Evolutionary conservation across 2,888 invertebrate species (phyloP), one percentile per base, ranked within the genome.

Genomic region (Acrocyrtus sp.): DNA sequence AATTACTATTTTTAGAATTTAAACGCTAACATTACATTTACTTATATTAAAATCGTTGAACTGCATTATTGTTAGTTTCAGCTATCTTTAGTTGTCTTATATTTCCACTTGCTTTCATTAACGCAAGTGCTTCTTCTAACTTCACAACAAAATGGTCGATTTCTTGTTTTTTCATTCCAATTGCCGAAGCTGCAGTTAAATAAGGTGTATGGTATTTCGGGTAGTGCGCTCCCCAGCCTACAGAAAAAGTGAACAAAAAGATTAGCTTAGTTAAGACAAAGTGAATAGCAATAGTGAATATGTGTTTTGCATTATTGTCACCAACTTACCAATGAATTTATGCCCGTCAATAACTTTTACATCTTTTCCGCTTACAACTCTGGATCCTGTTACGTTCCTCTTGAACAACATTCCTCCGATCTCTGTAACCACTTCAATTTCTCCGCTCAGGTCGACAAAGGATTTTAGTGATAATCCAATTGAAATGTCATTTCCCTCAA

Each of bases 351-450:
- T 88, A 2, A 6, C 84, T 82, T 89, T 89, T 8, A 83, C 83
- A 62, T 88, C 88, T 1, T 84, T 84, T 24, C 86, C 84, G 8
- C 86, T 85, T 56, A 90, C 85, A 39, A 90, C 90, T 83, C 92
- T 87, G 19, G 90, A 88, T 19, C 92, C 92, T 26, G 91, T 92
- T 24, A 92, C 89, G 81, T 89, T 89, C 76, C 91, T 86, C 17
- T 89, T 87, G 83, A 91, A 92, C 29, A 92, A 84, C 90, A 90
- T 91, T 0, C 91, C 89, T 8, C 92, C 92, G 56, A 92, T 84
- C 83, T 88, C 86, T 48, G 90, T 89, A 10, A 89, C 83, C 76
- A 86, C 84, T 80, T 85, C 85, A 69, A 84, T 83, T 19, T 47
- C 51, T 24, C 51, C 48, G 22, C 22, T 29, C 8, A 53, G 10